Percentiles rank a stretch among this genome's conserved stretches.
phyloP scores from a whole-genome alignment of 1,140 invertebrate species.

The Pinna nobilis region DNA sequence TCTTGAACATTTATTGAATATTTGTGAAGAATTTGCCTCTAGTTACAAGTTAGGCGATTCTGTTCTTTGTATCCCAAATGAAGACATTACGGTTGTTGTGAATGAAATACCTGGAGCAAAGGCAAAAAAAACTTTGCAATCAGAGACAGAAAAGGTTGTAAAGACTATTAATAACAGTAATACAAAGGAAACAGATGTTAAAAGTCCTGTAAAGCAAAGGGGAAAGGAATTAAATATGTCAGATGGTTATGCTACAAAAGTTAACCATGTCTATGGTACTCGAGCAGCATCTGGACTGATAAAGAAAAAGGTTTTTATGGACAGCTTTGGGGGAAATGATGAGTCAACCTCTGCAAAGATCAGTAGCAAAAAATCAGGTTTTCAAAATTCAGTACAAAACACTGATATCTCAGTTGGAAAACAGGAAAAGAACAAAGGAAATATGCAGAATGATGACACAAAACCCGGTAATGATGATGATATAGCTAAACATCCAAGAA shows the following conservation, averaged over 20 bases:
- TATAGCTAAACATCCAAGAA: constrained; percentile 11
- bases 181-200: neutral
- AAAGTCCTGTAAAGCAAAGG: neutral
- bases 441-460: neutral
- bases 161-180: neutral
- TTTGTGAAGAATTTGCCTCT: constrained; percentile 33
- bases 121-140: neutral
- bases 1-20: constrained; percentile 29
- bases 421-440: neutral
- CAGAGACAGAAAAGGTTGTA: neutral
- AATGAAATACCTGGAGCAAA: neutral
- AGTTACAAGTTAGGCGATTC: constrained; percentile 21
- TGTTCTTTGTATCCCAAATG: constrained; percentile 17
- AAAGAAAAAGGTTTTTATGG: constrained; percentile 2
- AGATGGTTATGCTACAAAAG: neutral
- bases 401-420: neutral
- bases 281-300: constrained; percentile 21
- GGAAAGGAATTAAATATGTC: constrained; percentile 5
- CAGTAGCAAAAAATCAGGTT: neutral
- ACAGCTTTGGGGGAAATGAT: neutral
- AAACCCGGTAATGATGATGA: neutral
- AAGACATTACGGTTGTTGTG: constrained; percentile 21
- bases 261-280: constrained; percentile 35
- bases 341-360: too few relatives aligned
- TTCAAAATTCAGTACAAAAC: neutral